Evolutionary conservation across 2,797 vertebrate genomes (phyloP), one percentile per base, ranked within the genome.

Genomic region (Poecile montanus): DNA sequence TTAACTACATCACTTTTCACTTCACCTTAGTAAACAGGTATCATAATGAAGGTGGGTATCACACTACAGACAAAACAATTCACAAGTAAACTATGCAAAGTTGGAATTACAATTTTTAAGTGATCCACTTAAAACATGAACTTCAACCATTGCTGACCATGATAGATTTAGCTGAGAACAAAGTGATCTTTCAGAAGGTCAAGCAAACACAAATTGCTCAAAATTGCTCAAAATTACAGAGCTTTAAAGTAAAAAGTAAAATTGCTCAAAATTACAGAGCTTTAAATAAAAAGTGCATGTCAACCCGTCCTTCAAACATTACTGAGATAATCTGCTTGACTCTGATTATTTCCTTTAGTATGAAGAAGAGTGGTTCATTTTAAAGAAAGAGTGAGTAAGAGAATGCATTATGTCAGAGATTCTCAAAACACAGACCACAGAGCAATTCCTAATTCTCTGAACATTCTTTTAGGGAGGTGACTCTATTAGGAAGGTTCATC

Each of bases 151-250:
- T 65, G 58, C 18, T 83, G 68, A 71, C 68, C 68, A 61, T 5
- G 8, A 80, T 27, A 67, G 62, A 85, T 53, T 61, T 77, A 93
- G 54, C 38, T 54, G 82, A 92, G 88, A 93, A 94, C 20, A 3
- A 67, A 83, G 50, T 65, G 47, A 81, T 89, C 79, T 88, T 95
- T 89, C 54, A 91, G 61, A 83, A 91, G 82, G 94, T 94, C 88
- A 93, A 80, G 27, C 25, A 95, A 94, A 94, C 87, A 87, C 23
- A 77, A 88, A 78, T 47, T 83, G 48, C 81, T 73, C 57, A 76
- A 75, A 95, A 93, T 45, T 73, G 53, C 63, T 79, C 58, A 65
- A 82, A 95, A 95, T 94, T 91, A 92, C 3, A 91, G 53, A 81
- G 62, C 60, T 91, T 74, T 60, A 67, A 85, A 93, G 63, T 42